Conservation (phyloP, 2,888 invertebrate species). For the Arenicola marina region DNA sequence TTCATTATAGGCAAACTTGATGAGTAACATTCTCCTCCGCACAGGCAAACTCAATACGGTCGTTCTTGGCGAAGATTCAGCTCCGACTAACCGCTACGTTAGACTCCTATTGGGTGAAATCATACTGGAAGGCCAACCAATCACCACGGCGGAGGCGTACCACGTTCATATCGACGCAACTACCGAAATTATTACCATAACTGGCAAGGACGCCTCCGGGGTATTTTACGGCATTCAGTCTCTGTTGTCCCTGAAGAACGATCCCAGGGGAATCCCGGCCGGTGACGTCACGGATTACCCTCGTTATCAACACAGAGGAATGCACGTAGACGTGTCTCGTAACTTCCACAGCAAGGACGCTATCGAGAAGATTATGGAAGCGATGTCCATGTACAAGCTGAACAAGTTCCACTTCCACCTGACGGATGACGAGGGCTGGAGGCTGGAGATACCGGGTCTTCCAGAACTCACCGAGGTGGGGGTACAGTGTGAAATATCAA, state of each 20-base stretch:
- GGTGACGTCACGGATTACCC: slow-evolving; percentile 12
- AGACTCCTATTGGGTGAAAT: not conserved
- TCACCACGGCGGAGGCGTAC: slow-evolving; percentile 6
- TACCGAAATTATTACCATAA: slow-evolving; percentile 2
- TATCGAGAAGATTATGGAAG: slow-evolving; percentile 36
- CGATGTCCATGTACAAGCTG: slow-evolving; percentile 55
- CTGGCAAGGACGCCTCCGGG: slow-evolving; percentile 4
- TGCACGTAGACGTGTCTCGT: slow-evolving; percentile 53
- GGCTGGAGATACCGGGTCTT: slow-evolving; percentile 53
- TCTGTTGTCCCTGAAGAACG: slow-evolving; percentile 16
- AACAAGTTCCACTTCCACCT: slow-evolving; percentile 56
- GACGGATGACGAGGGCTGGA: slow-evolving; percentile 58
- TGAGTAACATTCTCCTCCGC: no score
- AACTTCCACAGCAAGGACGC: slow-evolving; percentile 43
- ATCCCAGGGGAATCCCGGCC: not conserved
- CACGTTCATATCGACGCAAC: not conserved
- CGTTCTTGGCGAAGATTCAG: not conserved
- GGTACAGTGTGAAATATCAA: slow-evolving; percentile 43
- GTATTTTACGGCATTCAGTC: slow-evolving; percentile 24
- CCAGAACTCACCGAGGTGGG: slow-evolving; percentile 51
- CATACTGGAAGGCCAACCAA: not conserved
- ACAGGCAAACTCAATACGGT: not conserved
- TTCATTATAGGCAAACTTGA: no score
- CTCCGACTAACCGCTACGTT: not conserved
- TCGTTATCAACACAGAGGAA: slow-evolving; percentile 37